phyloP scores from a whole-genome alignment of 2,888 invertebrate species.

The Drosophila mimica region DNA sequence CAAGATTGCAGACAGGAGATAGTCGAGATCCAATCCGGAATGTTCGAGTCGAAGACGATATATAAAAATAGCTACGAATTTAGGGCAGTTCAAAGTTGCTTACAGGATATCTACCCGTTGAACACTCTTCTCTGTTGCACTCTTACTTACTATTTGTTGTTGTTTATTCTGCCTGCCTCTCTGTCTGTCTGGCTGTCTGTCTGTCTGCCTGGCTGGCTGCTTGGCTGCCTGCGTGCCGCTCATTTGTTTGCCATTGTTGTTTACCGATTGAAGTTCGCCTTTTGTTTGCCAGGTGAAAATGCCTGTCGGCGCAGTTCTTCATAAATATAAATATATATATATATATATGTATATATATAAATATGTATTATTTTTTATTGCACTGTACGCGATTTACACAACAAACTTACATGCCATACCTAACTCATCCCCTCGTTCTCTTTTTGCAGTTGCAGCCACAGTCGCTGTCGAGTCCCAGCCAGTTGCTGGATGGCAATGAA shows the following conservation, averaged over 20 bases:
- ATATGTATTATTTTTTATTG: slow-evolving; percentile 35
- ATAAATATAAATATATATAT: slow-evolving; percentile 4
- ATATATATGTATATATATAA: not conserved
- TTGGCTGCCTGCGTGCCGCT: slow-evolving; percentile 47
- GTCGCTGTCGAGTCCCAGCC: slow-evolving; percentile 49
- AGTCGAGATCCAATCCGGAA: not conserved
- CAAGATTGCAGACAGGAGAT: not conserved
- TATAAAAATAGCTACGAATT: not conserved
- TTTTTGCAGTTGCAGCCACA: slow-evolving; percentile 59
- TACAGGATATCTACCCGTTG: slow-evolving; percentile 3
- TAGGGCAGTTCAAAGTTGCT: not conserved
- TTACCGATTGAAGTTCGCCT: slow-evolving; percentile 76
- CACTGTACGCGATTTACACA: slow-evolving; percentile 64
- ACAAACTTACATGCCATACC: slow-evolving; percentile 64
- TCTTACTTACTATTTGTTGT: slow-evolving; percentile 28
- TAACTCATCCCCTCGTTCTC: slow-evolving; percentile 5
- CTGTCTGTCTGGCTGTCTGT: slow-evolving; percentile 26
- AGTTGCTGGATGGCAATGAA: slow-evolving; percentile 66
- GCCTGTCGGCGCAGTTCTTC: slow-evolving; percentile 52
- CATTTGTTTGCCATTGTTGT: slow-evolving; percentile 81
- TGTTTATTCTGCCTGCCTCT: slow-evolving; percentile 42
- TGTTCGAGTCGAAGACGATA: not conserved
- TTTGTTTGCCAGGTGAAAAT: slow-evolving; percentile 80
- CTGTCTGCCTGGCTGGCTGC: slow-evolving; percentile 1
- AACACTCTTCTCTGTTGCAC: not conserved